Evolutionary conservation across 2,797 vertebrate species (phyloP), one percentile per base, ranked within the genome.

Genomic region (Cottoperca gobio): DNA sequence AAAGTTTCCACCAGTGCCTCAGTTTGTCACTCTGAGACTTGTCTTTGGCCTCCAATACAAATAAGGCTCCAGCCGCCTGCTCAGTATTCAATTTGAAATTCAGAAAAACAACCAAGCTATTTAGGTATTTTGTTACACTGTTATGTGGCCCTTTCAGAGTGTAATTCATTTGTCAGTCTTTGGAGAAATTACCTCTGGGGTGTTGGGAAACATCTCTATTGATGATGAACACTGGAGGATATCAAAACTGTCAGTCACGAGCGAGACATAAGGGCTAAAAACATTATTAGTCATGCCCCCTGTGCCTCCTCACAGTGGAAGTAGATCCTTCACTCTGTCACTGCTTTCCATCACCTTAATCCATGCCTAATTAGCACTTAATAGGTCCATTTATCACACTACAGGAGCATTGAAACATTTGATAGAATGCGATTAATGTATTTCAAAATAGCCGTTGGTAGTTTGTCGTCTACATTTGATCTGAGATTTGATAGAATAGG

Each of bases 331-430:
- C 89, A 91, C 78, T 76, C 85, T 84, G 81, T 78, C 87, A 75
- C 74, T 78, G 68, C 70, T 61, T 82, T 85, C 86, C 87, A 87
- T 92, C 89, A 84, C 76, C 67, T 83, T 86, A 88, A 91, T 91
- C 78, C 92, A 28, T 49, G 73, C 61, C 76, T 91, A 93, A 93
- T 92, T 92, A 88, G 81, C 45, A 55, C 23, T 83, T 91, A 91
- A 93, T 90, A 82, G 89, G 77, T 79, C 73, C 68, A 93, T 94
- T 93, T 91, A 86, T 94, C 88, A 90, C 89, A 89, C 86, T 76
- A 70, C 64, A 63, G 70, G 55, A 78, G 73, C 81, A 79, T 55
- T 62, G 58, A 81, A 81, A 78, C 82, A 53, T 81, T 52, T 70
- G 86, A 89, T 86, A 67, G 73, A 78, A 52, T 71, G 66, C 73